These are phyloP conservation scores for Phaethornis superciliosus DNA, from an alignment of 2,113 vertebrate species.

Conservation along the genomic window DNA sequence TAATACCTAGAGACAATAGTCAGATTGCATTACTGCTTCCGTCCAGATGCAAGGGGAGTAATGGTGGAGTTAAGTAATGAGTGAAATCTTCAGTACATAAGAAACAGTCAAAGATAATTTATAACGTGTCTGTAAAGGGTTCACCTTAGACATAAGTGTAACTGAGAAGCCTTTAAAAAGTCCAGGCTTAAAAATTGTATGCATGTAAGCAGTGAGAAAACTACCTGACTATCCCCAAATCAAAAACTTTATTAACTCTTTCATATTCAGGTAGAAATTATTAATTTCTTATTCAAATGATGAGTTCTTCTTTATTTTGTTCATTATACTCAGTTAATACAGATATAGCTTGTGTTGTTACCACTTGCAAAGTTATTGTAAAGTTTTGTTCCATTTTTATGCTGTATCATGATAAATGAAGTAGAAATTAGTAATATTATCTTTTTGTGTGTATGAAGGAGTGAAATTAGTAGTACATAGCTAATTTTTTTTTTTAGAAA, in stretches of 20 bases:
- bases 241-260: background rate
- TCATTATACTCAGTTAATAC: background rate
- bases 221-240: background rate
- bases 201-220: background rate
- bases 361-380: background rate
- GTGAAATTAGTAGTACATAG: background rate
- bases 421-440: background rate
- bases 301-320: background rate
- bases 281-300: background rate
- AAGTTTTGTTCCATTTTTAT: background rate
- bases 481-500: background rate
- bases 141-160: background rate
- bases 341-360: background rate
- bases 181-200: background rate
- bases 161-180: background rate
- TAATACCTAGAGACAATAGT: background rate
- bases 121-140: background rate
- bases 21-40: background rate
- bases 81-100: background rate
- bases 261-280: background rate
- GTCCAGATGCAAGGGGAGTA: background rate
- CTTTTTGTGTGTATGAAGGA: background rate
- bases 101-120: background rate
- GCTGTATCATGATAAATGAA: background rate
- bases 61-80: background rate